Base-by-base conservation (phyloP, 2,113 vertebrate species). In the Platichthys stellatus region DNA sequence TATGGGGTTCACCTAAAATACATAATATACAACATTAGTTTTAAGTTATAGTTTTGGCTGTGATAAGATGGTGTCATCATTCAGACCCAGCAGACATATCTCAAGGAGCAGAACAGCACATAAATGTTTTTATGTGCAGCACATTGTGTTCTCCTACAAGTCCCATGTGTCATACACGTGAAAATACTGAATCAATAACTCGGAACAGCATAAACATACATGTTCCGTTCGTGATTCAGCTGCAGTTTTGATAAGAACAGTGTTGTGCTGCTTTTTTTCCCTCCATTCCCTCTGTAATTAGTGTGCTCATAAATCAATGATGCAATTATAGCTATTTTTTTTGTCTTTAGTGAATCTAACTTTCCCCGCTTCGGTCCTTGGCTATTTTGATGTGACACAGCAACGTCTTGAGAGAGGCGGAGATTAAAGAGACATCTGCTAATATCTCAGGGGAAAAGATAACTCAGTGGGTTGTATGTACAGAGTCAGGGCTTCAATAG, bases 361-460 rank as follows among this genome's bases (percentile, higher is more conserved):
- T 59, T 38, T 60, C 15, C 40, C 40, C 12, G 6, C 23, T 20
- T 4, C 11, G 23, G 18, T 60, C 72, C 18, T 69, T 60, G 31
- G 35, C 15, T 57, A 65, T 68, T 82, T 76, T 60, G 26, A 78
- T 84, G 59, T 63, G 64, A 76, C 28, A 11, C 51, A 59, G 28
- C 63, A 61, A 31, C 11, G 1, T n/a, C 23, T 80, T 21, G 2
- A 60, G 56, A 63, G 56, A 67, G n/a, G 31, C 7, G 2, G 21
- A 56, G 62, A 65, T 65, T 66, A 76, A 85, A 81, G 68, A 72
- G 31, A n/a, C 74, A 78, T 66, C 38, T 76, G 77, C 54, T 74
- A 64, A 69, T 60, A 69, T 78, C 65, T 74, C 63, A 71, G 13
- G 2, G 13, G 64, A 43, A 66, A 71, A 75, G 45, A 51, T 15